Evolutionary conservation across 2,888 invertebrate genomes (phyloP), one percentile per base, ranked within the genome.

Genomic region (Plebejus anna): DNA sequence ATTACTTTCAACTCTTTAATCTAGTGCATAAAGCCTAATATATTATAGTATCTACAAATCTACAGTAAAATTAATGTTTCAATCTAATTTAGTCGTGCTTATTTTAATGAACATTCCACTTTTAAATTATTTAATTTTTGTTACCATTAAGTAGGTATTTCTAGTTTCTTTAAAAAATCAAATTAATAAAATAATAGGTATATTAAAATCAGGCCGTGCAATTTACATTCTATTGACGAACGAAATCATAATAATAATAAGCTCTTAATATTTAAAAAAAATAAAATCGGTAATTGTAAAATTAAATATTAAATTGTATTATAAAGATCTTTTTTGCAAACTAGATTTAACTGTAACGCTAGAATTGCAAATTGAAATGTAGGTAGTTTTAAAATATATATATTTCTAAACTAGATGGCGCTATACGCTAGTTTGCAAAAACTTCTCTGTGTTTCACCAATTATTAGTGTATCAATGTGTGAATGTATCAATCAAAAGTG

Each of bases 401-500:
- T 11, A 66, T 11, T 11, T 3, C 28, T 61, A 1, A 66, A 66
- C 32, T 28, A 66, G 32, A 66, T 32, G 32, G 61, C 61, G 32
- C 28, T 66, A 13, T 71, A 71, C 22, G n/a, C 72, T 72, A 72
- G 73, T 73, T 55, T 73, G 73, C 73, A 73, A 73, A 32, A 51
- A 73, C 73, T 32, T 55, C 16, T 51, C 47, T 73, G 55, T 73
- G 28, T 73, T 73, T 22, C 51, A 47, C 47, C 42, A 73, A 55
- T 51, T 9, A 72, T 72, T 73, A 73, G 73, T 73, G 28, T 73
- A 32, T 73, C 73, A 51, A 72, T 73, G 73, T 73, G 51, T 73
- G 55, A 71, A 71, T 42, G 76, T 72, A 61, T 71, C 47, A 59
- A 76, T 72, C 55, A 76, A 77, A 70, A 77, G 77, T 80, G 79